Conservation (phyloP, 1,140 invertebrate species). For the Gryllus bimaculatus region DNA sequence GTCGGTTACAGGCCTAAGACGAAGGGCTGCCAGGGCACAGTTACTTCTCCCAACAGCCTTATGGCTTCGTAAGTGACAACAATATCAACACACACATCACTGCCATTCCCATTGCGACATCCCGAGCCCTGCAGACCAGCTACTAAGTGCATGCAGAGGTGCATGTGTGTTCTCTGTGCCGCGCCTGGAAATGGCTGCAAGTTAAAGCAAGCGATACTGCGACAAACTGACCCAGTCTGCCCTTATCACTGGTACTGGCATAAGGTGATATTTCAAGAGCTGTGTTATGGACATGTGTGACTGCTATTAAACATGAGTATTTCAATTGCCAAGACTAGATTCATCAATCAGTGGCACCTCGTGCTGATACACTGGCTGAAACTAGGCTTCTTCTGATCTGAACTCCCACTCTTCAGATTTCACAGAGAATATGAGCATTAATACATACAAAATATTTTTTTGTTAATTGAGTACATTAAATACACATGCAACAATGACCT, state of each 20-base stretch:
- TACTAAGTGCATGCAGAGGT: not conserved
- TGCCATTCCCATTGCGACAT: not conserved
- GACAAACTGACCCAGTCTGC: not conserved
- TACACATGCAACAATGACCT: no score
- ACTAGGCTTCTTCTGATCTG: no score
- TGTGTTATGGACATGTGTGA: no score
- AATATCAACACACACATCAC: not conserved
- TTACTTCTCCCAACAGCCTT: not conserved
- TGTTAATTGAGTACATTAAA: no score
- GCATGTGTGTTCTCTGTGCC: not conserved
- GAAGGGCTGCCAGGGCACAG: not conserved
- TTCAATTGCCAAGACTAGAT: no score
- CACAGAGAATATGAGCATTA: no score
- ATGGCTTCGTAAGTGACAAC: not conserved
- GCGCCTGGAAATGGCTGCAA: not conserved
- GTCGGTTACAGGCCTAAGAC: not conserved
- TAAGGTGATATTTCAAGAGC: no score
- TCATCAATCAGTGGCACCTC: no score
- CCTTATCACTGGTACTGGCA: not conserved
- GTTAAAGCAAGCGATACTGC: not conserved
- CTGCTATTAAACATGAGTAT: no score
- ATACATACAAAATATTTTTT: no score
- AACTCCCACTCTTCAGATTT: no score
- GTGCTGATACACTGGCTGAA: no score
- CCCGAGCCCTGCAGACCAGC: not conserved